These are phyloP conservation scores for Chelonia mydas DNA, from an alignment of 2,797 vertebrate species.

Conservation along the genomic window DNA sequence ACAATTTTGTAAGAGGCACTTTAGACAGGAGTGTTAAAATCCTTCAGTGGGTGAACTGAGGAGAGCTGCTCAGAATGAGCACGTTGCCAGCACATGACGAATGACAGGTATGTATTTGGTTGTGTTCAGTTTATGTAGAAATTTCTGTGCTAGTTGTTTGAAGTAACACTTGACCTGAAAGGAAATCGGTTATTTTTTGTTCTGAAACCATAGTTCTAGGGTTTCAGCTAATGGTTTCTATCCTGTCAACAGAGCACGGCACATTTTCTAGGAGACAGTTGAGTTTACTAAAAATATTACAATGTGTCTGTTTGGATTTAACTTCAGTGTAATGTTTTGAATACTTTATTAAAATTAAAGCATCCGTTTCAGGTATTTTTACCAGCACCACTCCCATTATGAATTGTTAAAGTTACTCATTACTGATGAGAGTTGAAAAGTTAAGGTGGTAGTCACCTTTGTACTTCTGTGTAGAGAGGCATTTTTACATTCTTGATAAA, in stretches of 20 bases:
- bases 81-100: rapidly evolving
- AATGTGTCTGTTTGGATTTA: neutral
- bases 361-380: neutral
- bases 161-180: neutral
- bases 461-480: no score
- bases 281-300: neutral
- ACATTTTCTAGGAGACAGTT: neutral
- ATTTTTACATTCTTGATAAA: no score
- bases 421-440: neutral
- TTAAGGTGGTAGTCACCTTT: neutral
- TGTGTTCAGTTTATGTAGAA: neutral
- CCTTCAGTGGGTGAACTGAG: neutral
- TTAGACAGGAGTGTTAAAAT: neutral
- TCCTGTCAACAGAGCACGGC: neutral
- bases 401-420: neutral
- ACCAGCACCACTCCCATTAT: neutral
- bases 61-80: neutral
- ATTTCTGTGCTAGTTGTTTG: neutral
- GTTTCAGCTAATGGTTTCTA: neutral
- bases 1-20: neutral
- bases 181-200: neutral
- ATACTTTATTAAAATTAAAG: neutral
- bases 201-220: neutral
- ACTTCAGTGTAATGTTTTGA: neutral
- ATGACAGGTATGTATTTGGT: neutral